phyloP scores from a whole-genome alignment of 2,888 invertebrate genomes.

The Lissocephala sabroskyi region DNA sequence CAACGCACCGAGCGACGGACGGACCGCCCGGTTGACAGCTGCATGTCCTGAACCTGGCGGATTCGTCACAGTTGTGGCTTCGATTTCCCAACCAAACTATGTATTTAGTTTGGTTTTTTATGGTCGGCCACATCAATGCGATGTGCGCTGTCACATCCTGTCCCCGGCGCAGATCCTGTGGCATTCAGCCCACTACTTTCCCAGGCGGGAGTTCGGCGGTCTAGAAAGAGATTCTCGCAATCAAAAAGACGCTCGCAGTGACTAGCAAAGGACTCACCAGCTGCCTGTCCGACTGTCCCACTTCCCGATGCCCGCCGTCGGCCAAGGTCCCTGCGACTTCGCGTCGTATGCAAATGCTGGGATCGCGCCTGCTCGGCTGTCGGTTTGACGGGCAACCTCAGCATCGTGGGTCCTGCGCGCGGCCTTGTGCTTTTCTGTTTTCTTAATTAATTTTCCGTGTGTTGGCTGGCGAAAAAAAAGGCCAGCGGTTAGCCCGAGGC shows the following conservation, averaged over 20 bases:
- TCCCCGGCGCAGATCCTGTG: neutral
- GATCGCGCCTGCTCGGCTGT: neutral
- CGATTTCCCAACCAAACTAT: no score
- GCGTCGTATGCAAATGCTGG: neutral
- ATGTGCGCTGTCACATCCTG: constrained; percentile 3
- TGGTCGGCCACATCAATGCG: neutral
- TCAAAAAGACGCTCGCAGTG: neutral
- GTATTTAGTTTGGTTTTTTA: no score
- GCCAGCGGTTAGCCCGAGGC: neutral
- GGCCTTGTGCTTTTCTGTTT: constrained; percentile 3
- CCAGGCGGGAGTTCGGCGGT: neutral
- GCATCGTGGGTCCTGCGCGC: neutral
- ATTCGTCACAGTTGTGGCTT: constrained; percentile 1
- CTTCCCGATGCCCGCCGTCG: neutral
- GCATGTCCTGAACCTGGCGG: neutral
- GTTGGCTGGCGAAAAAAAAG: no score
- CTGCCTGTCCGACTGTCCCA: neutral
- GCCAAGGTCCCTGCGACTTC: neutral
- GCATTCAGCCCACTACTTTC: constrained; percentile 1
- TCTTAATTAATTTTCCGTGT: constrained; percentile 5
- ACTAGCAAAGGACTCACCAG: neutral
- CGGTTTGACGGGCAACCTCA: constrained; percentile 7
- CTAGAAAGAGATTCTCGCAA: neutral
- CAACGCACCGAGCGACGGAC: no score
- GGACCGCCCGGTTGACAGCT: no score